These are phyloP conservation scores for Ophthalmolycus amberensis DNA, from an alignment of 2,113 vertebrate genomes.

Conservation along the genomic window DNA sequence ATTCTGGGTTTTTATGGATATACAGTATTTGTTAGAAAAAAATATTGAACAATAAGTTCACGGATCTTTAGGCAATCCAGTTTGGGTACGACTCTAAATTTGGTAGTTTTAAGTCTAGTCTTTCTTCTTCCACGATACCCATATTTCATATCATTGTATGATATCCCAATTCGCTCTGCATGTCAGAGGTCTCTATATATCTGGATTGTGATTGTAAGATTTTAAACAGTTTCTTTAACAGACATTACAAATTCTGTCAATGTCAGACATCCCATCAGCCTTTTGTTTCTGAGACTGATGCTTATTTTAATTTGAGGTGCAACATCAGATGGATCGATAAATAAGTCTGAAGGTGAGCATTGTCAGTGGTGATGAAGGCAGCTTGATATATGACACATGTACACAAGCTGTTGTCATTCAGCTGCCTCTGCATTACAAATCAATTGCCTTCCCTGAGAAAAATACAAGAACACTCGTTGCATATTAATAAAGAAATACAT, in stretches of 20 bases:
- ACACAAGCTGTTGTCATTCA: background rate
- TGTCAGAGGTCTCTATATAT: background rate
- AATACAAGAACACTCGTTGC: background rate
- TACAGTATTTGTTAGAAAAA: too few species aligned
- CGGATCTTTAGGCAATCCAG: too few species aligned
- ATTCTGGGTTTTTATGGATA: too few species aligned
- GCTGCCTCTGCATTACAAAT: background rate
- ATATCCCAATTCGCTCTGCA: background rate
- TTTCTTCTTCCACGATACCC: background rate
- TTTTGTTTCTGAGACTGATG: slow-evolving; percentile 21
- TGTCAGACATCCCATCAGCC: slow-evolving; percentile 36
- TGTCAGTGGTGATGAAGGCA: background rate
- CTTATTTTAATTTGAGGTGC: background rate
- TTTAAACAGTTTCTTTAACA: background rate
- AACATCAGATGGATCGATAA: background rate
- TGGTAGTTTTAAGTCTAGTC: too few species aligned
- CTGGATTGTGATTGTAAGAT: too few species aligned
- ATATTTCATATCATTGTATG: background rate
- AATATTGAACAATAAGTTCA: too few species aligned
- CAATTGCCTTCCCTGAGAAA: background rate
- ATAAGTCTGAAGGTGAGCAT: background rate
- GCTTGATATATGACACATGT: background rate
- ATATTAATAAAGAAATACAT: background rate
- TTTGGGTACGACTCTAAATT: too few species aligned
- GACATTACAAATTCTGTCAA: background rate